Evolutionary conservation across 2,797 vertebrate genomes (phyloP).

Genomic region (Falco columbarius): DNA sequence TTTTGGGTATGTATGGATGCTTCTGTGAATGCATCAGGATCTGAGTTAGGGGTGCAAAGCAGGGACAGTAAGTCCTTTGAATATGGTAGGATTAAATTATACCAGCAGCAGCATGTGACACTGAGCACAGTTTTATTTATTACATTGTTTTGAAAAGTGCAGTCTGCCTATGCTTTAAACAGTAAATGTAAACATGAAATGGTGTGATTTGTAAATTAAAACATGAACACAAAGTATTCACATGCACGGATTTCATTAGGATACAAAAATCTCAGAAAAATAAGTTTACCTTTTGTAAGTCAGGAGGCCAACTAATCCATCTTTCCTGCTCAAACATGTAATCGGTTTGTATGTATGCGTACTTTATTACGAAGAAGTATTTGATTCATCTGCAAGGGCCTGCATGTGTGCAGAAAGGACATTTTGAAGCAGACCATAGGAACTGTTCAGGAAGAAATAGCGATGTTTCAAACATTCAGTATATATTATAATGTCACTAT

Average conservation of each 20-base stretch:
- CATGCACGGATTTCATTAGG: neutral
- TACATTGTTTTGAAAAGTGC: neutral
- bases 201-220: neutral
- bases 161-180: neutral
- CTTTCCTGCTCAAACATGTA: neutral
- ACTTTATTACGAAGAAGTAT: neutral
- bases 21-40: neutral
- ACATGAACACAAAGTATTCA: neutral
- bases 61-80: neutral
- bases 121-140: neutral
- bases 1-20: neutral
- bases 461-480: neutral
- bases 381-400: neutral
- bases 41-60: neutral
- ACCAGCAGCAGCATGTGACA: neutral
- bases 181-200: neutral
- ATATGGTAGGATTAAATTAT: neutral
- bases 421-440: neutral
- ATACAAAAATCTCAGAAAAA: neutral
- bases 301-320: neutral
- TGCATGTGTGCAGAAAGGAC: neutral
- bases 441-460: neutral
- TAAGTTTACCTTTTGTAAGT: neutral
- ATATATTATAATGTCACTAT: neutral
- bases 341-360: neutral